These are phyloP conservation scores for Yoshiicerus persimilis DNA, from an alignment of 1,140 invertebrate genomes.

Conservation along the genomic window DNA sequence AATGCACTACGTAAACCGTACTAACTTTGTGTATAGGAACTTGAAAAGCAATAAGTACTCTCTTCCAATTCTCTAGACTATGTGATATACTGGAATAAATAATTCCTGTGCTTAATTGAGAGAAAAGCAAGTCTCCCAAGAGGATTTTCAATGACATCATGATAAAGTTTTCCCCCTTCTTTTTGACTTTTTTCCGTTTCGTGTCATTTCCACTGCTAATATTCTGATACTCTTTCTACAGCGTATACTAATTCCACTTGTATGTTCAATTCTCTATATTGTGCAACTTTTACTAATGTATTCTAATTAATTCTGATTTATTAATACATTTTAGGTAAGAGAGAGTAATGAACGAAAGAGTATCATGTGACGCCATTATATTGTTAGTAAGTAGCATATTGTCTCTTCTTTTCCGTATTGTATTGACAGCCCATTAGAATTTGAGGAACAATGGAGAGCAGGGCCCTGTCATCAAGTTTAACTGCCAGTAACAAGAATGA, in stretches of 20 bases:
- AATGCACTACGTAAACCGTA: background rate
- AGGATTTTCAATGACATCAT: conserved; percentile 1
- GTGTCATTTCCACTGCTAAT: background rate
- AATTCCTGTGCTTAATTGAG: background rate
- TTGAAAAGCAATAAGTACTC: background rate
- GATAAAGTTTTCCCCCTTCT: conserved; percentile 1
- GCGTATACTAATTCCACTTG: background rate
- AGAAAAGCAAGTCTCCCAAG: background rate
- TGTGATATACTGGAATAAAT: background rate
- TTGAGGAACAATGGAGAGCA: background rate
- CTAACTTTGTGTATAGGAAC: no score
- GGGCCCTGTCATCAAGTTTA: background rate
- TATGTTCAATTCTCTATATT: background rate
- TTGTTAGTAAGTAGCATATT: no score
- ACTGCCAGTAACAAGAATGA: background rate
- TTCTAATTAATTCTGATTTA: background rate
- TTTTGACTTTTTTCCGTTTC: background rate
- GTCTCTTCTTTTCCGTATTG: no score
- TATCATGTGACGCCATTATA: background rate
- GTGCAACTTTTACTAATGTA: background rate
- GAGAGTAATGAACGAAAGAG: background rate
- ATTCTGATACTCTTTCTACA: background rate
- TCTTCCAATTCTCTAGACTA: background rate
- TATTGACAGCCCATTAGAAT: conserved; percentile 15
- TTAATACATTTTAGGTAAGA: background rate